Base-by-base conservation (phyloP, 2,797 vertebrate genomes). In the Danio aesculapii region DNA sequence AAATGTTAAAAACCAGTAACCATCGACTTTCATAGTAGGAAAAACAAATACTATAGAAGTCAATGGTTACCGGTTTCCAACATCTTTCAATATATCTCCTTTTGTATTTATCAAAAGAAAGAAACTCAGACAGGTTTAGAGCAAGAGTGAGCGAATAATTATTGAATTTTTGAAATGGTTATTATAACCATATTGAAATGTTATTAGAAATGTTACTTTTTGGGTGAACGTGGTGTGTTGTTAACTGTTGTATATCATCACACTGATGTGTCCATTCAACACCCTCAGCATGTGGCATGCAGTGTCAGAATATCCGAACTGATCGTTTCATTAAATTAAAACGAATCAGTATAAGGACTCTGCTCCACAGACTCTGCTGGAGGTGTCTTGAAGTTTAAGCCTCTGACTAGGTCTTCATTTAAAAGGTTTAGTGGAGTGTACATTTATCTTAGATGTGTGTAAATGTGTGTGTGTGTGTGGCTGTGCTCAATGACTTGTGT, bases 401-500 rank as follows among this genome's bases (percentile, higher is more conserved):
- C 62, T 79, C 53, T 30, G 41, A 75, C 64, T 52, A 84, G 63
- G 75, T 78, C 69, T 69, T 81, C 17, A 87, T 85, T 86, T 83
- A 86, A 73, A 72, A 77, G 74, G 89, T 84, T 84, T 87, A 88
- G 87, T 88, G 86, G 86, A 79, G 83, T 78, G 80, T 86, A 59
- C 8, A 52, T 53, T 72, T 72, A 77, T 57, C 64, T 53, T 66
- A 67, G 41, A 61, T 73, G 59, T 83, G 79, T 82, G 62, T 58
- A 75, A 58, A 57, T 50, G 58, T 55, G 14, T 12, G 14, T 52
- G 50, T 47, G 81, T 59, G 77, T 68, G 79, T 66, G 83, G n/a
- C 52, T 53, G 58, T 67, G 68, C 53, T 79, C 57, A 87, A 84
- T 88, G 92, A 90, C 84, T 90, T 91, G 92, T 94, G 90, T 94